Conservation (phyloP, 2,888 invertebrate genomes). For the Lepetodrilus schrolli region DNA sequence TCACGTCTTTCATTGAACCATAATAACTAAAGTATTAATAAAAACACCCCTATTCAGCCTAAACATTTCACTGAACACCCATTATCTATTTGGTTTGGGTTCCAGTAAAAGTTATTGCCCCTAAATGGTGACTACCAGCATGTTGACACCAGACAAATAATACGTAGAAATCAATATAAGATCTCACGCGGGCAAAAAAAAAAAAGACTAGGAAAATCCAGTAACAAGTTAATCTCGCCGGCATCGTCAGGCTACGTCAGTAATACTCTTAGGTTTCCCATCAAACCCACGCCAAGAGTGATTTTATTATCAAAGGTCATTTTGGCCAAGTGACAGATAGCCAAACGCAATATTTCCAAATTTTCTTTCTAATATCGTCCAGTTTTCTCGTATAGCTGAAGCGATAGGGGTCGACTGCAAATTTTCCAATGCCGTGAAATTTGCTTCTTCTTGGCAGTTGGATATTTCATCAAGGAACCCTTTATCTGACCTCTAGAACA, state of each 20-base stretch:
- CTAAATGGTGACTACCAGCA: conserved; percentile 8
- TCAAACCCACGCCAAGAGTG: not conserved
- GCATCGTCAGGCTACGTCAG: not conserved
- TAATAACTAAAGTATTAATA: too few relatives aligned
- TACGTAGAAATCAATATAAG: conserved; percentile 4
- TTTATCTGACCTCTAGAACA: not conserved
- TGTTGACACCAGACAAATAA: conserved; percentile 3
- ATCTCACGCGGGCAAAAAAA: conserved; percentile 5
- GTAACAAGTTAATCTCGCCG: conserved; percentile 7
- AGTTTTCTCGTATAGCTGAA: not conserved
- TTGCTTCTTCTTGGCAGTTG: conserved; percentile 5
- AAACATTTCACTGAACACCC: too few relatives aligned
- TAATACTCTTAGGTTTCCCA: conserved; percentile 17
- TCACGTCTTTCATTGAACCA: too few relatives aligned
- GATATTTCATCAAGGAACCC: conserved; percentile 8
- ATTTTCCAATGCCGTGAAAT: conserved; percentile 13
- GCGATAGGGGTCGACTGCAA: conserved; percentile 4
- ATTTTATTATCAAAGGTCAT: conserved; percentile 21
- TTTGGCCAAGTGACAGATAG: conserved; percentile 21
- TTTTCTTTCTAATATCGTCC: conserved; percentile 9
- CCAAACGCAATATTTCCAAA: conserved; percentile 11
- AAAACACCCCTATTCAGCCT: too few relatives aligned
- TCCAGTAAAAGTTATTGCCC: not conserved
- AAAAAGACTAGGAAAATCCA: too few relatives aligned
- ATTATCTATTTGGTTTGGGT: not conserved